Base-by-base conservation (phyloP, 2,797 vertebrate genomes). In the Lateolabrax maculatus region DNA sequence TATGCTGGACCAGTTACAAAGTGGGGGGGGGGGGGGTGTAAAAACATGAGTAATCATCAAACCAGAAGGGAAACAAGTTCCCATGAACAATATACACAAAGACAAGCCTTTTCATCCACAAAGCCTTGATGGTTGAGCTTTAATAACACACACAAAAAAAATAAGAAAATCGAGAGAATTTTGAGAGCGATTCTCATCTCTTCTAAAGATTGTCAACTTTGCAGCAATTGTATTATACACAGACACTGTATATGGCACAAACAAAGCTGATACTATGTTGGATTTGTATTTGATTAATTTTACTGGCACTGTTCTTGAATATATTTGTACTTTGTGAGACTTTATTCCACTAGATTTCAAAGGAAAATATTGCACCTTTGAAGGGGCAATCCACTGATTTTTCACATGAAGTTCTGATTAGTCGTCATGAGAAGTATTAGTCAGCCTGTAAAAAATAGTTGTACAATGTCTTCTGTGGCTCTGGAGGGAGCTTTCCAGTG, bases 41-140 rank as follows among this genome's bases (percentile, higher is more conserved):
- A 82, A 89, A 89, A 84, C 73, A 85, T 3, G 60, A 84, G 71
- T 51, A 82, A 82, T 70, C 81, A 82, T 87, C 63, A 84, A 87
- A 85, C 57, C 71, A 71, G 60, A 84, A 62, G 62, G 77, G 1
- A 71, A 73, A 77, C n/a, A 44, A 81, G 85, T 81, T 89, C 69
- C 58, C 75, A 71, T 67, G 75, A 81, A 80, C 71, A 71, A 36
- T 55, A 56, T 58, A 46, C 58, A 84, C 75, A 84, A 34, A 64
- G 51, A 67, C 6, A 3, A 76, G 41, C 21, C 16, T 58, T 72
- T 85, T 70, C 55, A 69, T 49, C 65, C 53, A 52, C n/a, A 39
- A 39, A 64, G 66, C 46, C 27, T 52, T 43, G 7, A 48, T 56
- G 62, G 44, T 36, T 63, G 44, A 34, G 36, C 63, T 64, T 82